Percentiles rank a stretch among this genome's conserved stretches.
These are phyloP conservation scores for Euborellia annulipes DNA, from an alignment of 1,140 invertebrate species.

Conservation along the genomic window DNA sequence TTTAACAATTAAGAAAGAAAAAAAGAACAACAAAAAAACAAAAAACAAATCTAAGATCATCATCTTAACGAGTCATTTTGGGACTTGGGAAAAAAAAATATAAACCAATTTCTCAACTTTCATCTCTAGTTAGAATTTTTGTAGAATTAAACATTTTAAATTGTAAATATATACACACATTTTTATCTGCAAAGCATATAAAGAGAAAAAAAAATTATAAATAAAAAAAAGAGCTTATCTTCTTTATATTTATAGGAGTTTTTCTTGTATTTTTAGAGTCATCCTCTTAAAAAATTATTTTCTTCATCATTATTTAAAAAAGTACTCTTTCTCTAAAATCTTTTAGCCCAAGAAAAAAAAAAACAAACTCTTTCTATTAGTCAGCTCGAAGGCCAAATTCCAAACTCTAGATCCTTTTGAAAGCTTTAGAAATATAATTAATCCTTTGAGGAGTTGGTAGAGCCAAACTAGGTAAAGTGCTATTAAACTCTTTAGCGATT, in stretches of 20 bases:
- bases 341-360: background rate
- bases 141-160: conserved; percentile 5
- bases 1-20: conserved; percentile 1
- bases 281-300: background rate
- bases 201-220: background rate
- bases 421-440: no score
- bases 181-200: background rate
- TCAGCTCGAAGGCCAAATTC: background rate
- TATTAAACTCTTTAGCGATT: conserved; percentile 1
- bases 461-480: background rate
- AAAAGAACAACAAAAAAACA: no score
- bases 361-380: background rate
- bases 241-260: background rate
- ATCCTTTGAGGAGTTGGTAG: background rate
- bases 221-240: background rate
- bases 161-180: conserved; percentile 1
- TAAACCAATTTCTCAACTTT: conserved; percentile 5
- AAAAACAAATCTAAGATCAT: no score
- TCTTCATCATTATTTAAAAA: no score
- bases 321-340: background rate
- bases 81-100: no score
- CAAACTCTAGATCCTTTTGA: background rate
- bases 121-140: conserved; percentile 3
- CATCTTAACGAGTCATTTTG: no score
- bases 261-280: background rate